Base-by-base conservation (phyloP, 2,888 invertebrate genomes). In the Caradrina kadenii region DNA sequence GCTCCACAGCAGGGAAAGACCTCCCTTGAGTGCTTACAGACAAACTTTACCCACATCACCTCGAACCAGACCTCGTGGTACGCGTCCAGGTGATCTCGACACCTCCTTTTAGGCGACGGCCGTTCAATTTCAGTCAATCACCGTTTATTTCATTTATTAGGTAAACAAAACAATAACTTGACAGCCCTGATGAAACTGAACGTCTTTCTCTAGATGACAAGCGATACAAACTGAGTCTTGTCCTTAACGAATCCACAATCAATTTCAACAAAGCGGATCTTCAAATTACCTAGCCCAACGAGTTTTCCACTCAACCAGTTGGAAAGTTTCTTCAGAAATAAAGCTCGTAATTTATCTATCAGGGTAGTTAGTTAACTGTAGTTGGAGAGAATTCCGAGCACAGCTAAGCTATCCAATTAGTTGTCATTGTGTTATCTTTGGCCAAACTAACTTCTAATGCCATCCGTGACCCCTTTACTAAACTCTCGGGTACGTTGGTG, bases 321-420 rank as follows among this genome's bases (percentile, higher is more conserved):
- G 17, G 52, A 78, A 82, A 81, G 62, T 77, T 64, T 64, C 61
- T 63, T 35, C 53, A 64, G 59, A 69, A 79, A 82, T 84, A 76
- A 81, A 80, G 72, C 77, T 59, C 39, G 66, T 78, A 66, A 79
- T 79, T 63, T 58, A 79, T 73, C 80, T 75, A 73, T 75, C 70
- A 72, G 66, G 71, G 69, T 78, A 72, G 86, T 81, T 81, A 79
- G 82, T 77, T 79, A 59, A 68, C 59, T 69, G 49, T 76, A 76
- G 76, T 76, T 81, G 63, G 55, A n/a, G 59, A 55, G 76, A 73
- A 76, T 79, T 80, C 75, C 63, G 64, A 80, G 73, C 77, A 73
- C 84, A 84, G 82, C 86, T 86, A 87, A 89, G 86, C 87, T 90
- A 91, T 88, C 88, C 87, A 90, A 89, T 92, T 89, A 90, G 69